phyloP scores from a whole-genome alignment of 2,797 vertebrate genomes.

The Sebastes trivittatus region DNA sequence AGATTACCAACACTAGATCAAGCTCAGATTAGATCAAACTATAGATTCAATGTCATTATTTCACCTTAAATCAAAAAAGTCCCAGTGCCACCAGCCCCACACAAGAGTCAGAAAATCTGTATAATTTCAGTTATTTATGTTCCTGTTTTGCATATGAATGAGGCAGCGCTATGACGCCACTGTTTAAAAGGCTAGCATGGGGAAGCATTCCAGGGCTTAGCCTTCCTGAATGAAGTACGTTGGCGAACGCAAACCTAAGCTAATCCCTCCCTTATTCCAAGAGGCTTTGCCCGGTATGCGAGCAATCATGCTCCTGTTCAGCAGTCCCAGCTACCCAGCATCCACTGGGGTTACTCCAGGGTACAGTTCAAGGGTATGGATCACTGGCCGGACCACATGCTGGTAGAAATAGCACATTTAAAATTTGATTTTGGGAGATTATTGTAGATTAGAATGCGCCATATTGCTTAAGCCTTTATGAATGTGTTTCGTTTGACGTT shows the following conservation, averaged over 20 bases:
- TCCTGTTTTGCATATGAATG: constrained; percentile 34
- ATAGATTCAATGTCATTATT: neutral
- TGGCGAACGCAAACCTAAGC: constrained; percentile 55
- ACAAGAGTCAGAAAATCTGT: neutral
- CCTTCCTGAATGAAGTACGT: constrained; percentile 69
- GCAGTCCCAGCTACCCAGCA: constrained; percentile 48
- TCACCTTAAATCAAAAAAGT: neutral
- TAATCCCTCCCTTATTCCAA: constrained; percentile 75
- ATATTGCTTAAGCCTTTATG: neutral
- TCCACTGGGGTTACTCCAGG: constrained; percentile 49
- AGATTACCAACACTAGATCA: neutral
- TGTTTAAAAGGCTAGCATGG: constrained; percentile 48
- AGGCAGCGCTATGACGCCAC: constrained; percentile 31
- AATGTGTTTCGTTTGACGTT: neutral
- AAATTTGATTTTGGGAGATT: neutral
- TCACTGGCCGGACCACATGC: constrained; percentile 4
- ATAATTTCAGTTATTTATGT: constrained; percentile 21
- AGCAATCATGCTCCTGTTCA: constrained; percentile 69
- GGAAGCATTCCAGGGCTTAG: constrained; percentile 72
- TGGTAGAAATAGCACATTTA: constrained; percentile 15
- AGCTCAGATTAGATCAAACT: neutral
- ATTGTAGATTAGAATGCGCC: neutral
- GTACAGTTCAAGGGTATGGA: constrained; percentile 53
- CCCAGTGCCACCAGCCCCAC: neutral
- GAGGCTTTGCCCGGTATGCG: constrained; percentile 79